Evolutionary conservation across 2,113 vertebrate species (phyloP).

Genomic region (Lycocorax pyrrhopterus): DNA sequence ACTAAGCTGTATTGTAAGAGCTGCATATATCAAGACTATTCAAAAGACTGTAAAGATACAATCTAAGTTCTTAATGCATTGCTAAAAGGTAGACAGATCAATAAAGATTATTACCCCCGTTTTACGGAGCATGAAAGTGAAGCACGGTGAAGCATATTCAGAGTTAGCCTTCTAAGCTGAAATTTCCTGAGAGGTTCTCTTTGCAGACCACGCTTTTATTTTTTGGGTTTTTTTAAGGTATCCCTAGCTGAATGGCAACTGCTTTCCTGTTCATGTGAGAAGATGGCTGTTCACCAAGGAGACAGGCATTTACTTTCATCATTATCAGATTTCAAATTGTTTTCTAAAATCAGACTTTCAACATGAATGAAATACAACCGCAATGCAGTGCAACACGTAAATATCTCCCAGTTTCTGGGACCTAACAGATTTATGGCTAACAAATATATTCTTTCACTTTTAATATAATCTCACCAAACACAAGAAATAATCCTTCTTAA

Average conservation of each 20-base stretch:
- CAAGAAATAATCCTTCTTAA: conserved; percentile 6
- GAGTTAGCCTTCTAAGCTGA: background rate
- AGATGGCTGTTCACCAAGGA: background rate
- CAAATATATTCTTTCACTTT: background rate
- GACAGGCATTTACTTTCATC: background rate
- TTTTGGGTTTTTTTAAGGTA: background rate
- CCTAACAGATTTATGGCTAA: background rate
- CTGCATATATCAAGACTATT: background rate
- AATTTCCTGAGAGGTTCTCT: background rate
- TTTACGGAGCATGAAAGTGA: background rate
- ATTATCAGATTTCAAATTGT: background rate
- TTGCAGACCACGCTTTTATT: background rate
- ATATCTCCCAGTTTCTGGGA: background rate
- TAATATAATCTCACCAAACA: background rate
- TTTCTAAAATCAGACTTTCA: background rate
- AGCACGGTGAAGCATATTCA: background rate
- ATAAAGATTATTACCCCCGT: conserved; percentile 1
- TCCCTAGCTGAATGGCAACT: background rate
- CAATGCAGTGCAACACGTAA: background rate
- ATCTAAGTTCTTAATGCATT: conserved; percentile 17
- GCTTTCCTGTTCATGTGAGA: background rate
- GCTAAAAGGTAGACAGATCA: conserved; percentile 11
- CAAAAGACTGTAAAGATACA: background rate
- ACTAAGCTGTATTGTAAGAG: background rate
- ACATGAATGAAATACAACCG: background rate